Base-by-base conservation (phyloP, 2,888 invertebrate species). In the Gisinianus flammeolus region DNA sequence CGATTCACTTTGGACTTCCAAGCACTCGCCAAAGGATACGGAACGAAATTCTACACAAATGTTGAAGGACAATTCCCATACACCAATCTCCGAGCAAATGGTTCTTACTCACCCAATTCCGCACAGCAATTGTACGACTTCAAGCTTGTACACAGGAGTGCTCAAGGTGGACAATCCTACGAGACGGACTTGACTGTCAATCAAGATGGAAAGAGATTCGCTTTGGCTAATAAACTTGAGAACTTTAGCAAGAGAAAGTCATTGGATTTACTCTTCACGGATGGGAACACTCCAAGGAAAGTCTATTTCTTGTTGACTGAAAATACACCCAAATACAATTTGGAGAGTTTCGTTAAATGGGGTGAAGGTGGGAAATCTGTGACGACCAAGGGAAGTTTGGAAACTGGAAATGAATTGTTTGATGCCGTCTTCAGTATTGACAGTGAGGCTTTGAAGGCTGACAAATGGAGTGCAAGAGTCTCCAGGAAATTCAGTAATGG, bases 401-500 rank as follows among this genome's bases (percentile, higher is more conserved):
- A 69, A 33, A 69, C 64, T 12, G 22, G 71, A 3, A 77, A 76
- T n/a, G 80, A 78, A 6, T 67, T 74, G 10, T 67, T 83, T 22
- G 84, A 83, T 28, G 83, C 81, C 19, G 76, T 78, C 26, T 44
- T 85, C 72, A 78, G 75, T 10, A 54, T 85, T 28, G 82, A 85
- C 81, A 84, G 84, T 44, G 83, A 84, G 1, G 78, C 77, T 6
- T 76, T 84, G 2, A 77, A 79, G 10, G 78, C 81, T n/a, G 81
- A 84, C 77, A 83, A 83, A 22, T 84, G 81, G 79, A 84, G 80
- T 67, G 77, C 85, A 26, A 76, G 79, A 30, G 78, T 82, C 10
- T 28, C 82, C 22, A 83, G 83, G 72, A 81, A 83, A 28, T 56
- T 75, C 0, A 76, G 58, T 8, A 76, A 75, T 76, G 84, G 84